Evolutionary conservation across 2,888 invertebrate species (phyloP).

Genomic region (Microplitis deprimator): DNA sequence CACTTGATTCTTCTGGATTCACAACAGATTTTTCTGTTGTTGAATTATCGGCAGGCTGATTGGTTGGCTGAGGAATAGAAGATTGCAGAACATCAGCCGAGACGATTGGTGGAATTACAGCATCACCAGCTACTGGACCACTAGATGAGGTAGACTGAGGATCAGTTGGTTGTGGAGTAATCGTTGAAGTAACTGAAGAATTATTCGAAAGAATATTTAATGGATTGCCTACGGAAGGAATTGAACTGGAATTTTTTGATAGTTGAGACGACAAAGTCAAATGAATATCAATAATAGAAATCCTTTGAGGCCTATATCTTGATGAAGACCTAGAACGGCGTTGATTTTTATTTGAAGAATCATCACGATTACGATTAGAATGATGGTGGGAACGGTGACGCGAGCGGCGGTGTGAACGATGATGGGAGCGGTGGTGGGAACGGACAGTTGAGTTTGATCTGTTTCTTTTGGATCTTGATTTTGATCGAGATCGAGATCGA

Average conservation of each 20-base stretch:
- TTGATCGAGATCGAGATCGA: slow-evolving; percentile 2
- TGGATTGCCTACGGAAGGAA: background rate
- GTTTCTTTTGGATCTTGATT: slow-evolving; percentile 7
- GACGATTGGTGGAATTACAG: too few species aligned
- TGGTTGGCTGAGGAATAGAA: too few species aligned
- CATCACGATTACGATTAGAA: background rate
- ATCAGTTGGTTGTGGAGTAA: background rate
- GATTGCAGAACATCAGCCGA: too few species aligned
- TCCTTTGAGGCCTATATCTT: background rate
- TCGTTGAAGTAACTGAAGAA: background rate
- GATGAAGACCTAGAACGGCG: slow-evolving; percentile 7
- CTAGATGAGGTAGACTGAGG: background rate
- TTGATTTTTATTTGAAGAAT: background rate
- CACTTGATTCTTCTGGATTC: background rate
- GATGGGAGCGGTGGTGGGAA: slow-evolving; percentile 9
- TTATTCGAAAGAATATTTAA: background rate
- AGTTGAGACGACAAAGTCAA: slow-evolving; percentile 4
- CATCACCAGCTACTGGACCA: background rate
- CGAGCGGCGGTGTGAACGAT: slow-evolving; percentile 11
- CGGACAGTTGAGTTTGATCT: slow-evolving; percentile 6
- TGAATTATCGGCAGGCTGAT: background rate
- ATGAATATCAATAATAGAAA: background rate
- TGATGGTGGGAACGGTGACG: background rate
- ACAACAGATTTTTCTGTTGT: background rate
- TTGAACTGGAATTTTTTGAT: slow-evolving; percentile 4